Conservation (phyloP, 2,113 vertebrate genomes). For the Scomber colias region DNA sequence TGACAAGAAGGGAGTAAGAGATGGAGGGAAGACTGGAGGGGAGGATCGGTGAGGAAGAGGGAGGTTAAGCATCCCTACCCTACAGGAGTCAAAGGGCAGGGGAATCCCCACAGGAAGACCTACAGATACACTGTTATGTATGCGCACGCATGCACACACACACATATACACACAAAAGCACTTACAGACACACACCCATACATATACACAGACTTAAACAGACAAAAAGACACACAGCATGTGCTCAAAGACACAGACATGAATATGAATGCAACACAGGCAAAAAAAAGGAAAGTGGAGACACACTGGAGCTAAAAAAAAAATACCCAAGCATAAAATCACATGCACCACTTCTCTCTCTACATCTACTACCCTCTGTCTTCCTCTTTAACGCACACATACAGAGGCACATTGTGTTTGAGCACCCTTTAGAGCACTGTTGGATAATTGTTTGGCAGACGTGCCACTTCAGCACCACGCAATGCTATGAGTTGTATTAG, state of each 20-base stretch:
- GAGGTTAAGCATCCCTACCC: conserved; percentile 67
- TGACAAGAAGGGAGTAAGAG: conserved; percentile 31
- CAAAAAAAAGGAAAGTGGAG: conserved; percentile 37
- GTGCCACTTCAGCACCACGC: conserved; percentile 71
- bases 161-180: conserved; percentile 37
- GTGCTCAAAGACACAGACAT: conserved; percentile 23
- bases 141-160: conserved; percentile 29
- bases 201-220: conserved; percentile 27
- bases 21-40: conserved; percentile 25
- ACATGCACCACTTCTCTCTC: conserved; percentile 26
- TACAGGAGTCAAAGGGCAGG: conserved; percentile 64
- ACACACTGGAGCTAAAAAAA: conserved; percentile 25
- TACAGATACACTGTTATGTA: conserved; percentile 56
- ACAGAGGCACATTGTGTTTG: conserved; percentile 61
- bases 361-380: conserved; percentile 5
- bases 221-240: conserved; percentile 38
- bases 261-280: conserved; percentile 52
- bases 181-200: conserved; percentile 31
- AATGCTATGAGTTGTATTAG: conserved; percentile 69
- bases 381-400: conserved; percentile 34
- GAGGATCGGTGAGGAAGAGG: conserved; percentile 38
- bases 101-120: conserved; percentile 65
- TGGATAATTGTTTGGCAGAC: conserved; percentile 79
- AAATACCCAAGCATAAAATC: conserved; percentile 42
- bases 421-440: conserved; percentile 65